Evolutionary conservation across 1,140 invertebrate genomes (phyloP), one percentile per base, ranked within the genome.

Genomic region (Achatina immaculata): DNA sequence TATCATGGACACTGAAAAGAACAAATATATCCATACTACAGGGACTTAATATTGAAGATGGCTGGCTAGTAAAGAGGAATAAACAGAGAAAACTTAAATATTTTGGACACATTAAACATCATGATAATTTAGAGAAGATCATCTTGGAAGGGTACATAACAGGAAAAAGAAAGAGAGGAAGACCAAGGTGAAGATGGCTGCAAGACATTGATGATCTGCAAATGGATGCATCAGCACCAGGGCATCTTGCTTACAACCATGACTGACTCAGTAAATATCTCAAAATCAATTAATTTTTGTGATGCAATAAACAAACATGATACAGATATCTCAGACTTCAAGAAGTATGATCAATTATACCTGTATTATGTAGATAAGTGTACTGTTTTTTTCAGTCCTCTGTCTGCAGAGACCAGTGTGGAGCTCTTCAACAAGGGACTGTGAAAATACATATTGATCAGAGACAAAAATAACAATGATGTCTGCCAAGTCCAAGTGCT

Each of bases 381-480:
- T 77, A n/a, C 74, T 77, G 55, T 77, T 48, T 36, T 77, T 77
- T 3, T 74, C 55, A 1, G 36, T 72, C 55, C 85, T 66, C 68
- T 88, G 86, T 28, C 84, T 74, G 75, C 83, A 82, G 24, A 88
- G 75, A 24, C 78, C 81, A 0, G 85, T 81, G 69, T 85, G 85
- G 16, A 88, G 79, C 74, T 86, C 85, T 34, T 88, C 81, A 36
- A 84, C 68, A 16, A 82, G 82, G 24, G 80, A 68, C 24, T 42
- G 11, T 19, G 84, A 84, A 9, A 76, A 36, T 21, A 86, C 19
- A 43, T 81, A 86, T 16, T 85, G 81, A 1, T 85, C 78, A 31
- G 83, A 86, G 24, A 88, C 75, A 65, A 88, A 82, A 11, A 84
- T 42, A 9, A 88, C 82, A 24, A 88, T 83, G 16, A 81, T 62